Percentiles rank a stretch among this genome's conserved stretches.
phyloP scores from a whole-genome alignment of 2,888 invertebrate genomes.

The Omphaloscelis lunosa region DNA sequence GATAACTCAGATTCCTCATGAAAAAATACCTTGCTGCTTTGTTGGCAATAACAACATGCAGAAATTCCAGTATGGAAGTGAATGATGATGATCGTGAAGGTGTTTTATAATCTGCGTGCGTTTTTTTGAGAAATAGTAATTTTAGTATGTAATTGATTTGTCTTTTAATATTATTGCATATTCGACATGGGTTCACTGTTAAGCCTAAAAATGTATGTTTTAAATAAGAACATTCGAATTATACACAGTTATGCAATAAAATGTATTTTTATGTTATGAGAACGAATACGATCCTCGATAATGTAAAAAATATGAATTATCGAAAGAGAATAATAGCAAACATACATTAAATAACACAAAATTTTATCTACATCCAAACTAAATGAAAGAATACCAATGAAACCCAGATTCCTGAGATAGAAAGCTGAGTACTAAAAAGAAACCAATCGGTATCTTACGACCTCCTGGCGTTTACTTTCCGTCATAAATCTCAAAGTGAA shows the following conservation, averaged over 20 bases:
- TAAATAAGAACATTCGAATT: no score
- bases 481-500: constrained; percentile 77
- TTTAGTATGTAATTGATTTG: no score
- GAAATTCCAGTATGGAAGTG: no score
- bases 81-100: no score
- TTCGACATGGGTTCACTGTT: no score
- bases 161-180: no score
- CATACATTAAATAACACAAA: neutral
- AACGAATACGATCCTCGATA: neutral
- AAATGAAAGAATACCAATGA: constrained; percentile 31
- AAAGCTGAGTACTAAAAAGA: constrained; percentile 58
- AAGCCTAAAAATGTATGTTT: no score
- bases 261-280: no score
- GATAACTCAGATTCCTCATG: neutral
- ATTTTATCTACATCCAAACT: neutral
- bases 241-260: no score
- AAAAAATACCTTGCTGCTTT: neutral
- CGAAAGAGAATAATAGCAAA: neutral
- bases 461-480: constrained; percentile 69
- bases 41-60: neutral
- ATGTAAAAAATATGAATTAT: no score
- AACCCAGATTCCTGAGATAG: constrained; percentile 8
- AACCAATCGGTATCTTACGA: constrained; percentile 70
- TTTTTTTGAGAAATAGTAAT: no score
- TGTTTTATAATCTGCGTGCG: no score